Percentiles rank a stretch among this genome's conserved stretches.
These are phyloP conservation scores for Stichodactyla helianthus DNA, from an alignment of 64 coral and sea anemone genomes.

Conservation along the genomic window DNA sequence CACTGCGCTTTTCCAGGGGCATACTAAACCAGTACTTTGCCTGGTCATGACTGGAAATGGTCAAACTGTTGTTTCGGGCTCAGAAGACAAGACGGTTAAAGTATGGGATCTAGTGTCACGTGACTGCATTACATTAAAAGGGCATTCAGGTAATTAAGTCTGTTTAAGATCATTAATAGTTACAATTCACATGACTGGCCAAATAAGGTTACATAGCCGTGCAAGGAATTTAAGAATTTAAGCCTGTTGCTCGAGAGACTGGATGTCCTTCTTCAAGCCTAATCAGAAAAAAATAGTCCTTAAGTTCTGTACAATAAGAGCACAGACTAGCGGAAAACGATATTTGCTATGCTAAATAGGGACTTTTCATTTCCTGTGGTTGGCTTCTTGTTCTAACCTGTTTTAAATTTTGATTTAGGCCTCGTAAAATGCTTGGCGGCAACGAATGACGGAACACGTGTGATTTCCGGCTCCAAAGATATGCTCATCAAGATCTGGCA, in stretches of 20 bases:
- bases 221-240: neutral
- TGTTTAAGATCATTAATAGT: too few species aligned
- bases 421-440: conserved; percentile 61
- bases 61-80: conserved; percentile 58
- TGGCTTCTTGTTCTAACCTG: too few species aligned
- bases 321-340: too few species aligned
- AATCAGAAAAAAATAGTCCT: too few species aligned
- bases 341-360: too few species aligned
- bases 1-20: conserved; percentile 34
- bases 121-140: conserved; percentile 78
- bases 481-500: conserved; percentile 60
- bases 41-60: conserved; percentile 56
- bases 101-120: conserved; percentile 69
- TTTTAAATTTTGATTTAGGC: conserved; percentile 10
- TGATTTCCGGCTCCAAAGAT: conserved; percentile 74
- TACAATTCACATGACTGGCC: conserved; percentile 15
- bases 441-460: conserved; percentile 70
- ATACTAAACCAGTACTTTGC: conserved; percentile 66
- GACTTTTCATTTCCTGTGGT: neutral
- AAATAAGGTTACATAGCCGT: conserved; percentile 8
- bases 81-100: conserved; percentile 77
- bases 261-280: too few species aligned
- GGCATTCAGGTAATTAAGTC: conserved; percentile 46
- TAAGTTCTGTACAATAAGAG: too few species aligned
- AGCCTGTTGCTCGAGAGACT: too few species aligned